Percentiles rank a stretch among this genome's conserved stretches.
Evolutionary conservation across 37 sponge, comb jelly and placozoan genomes (phyloP).

Genomic region (Petrosia ficiformis): DNA sequence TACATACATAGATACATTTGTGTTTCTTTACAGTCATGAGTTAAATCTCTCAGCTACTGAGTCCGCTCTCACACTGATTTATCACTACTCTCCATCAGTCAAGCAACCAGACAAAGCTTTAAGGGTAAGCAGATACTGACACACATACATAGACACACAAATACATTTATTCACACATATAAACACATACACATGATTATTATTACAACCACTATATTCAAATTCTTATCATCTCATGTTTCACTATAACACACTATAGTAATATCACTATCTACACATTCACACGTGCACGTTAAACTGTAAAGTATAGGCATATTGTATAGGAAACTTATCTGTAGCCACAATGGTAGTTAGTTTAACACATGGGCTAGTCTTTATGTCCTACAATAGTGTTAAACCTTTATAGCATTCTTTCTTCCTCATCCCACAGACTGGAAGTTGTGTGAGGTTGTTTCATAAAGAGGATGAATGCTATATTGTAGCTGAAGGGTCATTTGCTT

Average conservation of each 20-base stretch:
- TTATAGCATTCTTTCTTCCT: background rate
- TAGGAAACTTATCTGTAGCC: too few relatives aligned
- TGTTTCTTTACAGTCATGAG: too few relatives aligned
- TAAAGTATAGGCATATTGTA: too few relatives aligned
- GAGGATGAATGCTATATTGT: constrained; percentile 73
- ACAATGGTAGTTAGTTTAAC: too few relatives aligned
- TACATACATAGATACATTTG: too few relatives aligned
- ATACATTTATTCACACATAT: too few relatives aligned
- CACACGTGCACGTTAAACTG: too few relatives aligned
- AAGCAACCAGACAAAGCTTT: constrained; percentile 4
- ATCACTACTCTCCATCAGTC: constrained; percentile 36
- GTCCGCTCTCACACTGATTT: constrained; percentile 62
- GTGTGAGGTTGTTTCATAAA: constrained; percentile 68
- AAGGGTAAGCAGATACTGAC: background rate
- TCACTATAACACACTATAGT: too few relatives aligned
- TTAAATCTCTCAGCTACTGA: constrained; percentile 80
- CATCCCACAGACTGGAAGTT: constrained; percentile 32
- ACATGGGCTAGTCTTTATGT: background rate
- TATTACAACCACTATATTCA: too few relatives aligned
- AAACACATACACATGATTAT: too few relatives aligned
- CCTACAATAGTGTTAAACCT: background rate
- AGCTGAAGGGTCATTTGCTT: constrained; percentile 78
- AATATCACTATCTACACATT: background rate
- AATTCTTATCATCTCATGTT: too few relatives aligned
- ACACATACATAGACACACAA: too few relatives aligned